Percentiles rank a stretch among this genome's conserved stretches.
Conservation (phyloP, 2,888 invertebrate species). For the Mallateleia sp. region DNA sequence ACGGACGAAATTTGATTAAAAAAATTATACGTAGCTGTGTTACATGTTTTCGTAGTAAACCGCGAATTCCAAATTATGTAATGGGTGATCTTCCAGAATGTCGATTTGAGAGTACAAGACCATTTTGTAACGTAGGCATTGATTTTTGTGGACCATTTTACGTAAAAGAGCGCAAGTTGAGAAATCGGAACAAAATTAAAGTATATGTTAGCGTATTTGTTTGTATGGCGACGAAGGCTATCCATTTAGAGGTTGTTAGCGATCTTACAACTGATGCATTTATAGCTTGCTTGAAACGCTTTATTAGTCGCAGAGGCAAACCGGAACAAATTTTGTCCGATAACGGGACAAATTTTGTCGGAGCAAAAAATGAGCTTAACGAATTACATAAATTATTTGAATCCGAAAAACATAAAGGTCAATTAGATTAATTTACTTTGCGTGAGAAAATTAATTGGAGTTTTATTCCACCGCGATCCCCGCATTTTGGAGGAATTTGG, state of each 20-base stretch:
- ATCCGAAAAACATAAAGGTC: not conserved
- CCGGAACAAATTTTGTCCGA: conserved; percentile 58
- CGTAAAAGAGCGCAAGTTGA: conserved; percentile 71
- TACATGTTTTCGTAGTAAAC: conserved; percentile 68
- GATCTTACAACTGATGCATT: conserved; percentile 74
- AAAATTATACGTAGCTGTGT: conserved; percentile 44
- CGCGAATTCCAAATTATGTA: conserved; percentile 58
- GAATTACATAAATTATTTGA: not conserved
- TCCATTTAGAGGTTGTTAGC: conserved; percentile 74
- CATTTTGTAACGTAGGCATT: conserved; percentile 73
- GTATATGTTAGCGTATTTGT: conserved; percentile 78
- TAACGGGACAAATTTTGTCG: conserved; percentile 76
- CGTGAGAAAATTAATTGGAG: no score
- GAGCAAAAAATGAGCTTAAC: conserved; percentile 55
- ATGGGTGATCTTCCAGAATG: conserved; percentile 83
- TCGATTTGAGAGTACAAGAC: conserved; percentile 56
- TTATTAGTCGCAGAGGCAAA: conserved; percentile 70
- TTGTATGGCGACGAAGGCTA: conserved; percentile 76
- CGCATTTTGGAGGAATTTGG: no score
- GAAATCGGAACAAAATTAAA: conserved; percentile 72
- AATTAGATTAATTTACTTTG: no score
- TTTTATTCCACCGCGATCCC: no score
- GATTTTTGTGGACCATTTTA: conserved; percentile 79
- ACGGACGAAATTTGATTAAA: not conserved
- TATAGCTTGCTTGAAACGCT: conserved; percentile 68